Percentiles rank a stretch among this genome's conserved stretches.
Evolutionary conservation across 2,888 invertebrate genomes (phyloP).

Genomic region (Parnassius mnemosyne): DNA sequence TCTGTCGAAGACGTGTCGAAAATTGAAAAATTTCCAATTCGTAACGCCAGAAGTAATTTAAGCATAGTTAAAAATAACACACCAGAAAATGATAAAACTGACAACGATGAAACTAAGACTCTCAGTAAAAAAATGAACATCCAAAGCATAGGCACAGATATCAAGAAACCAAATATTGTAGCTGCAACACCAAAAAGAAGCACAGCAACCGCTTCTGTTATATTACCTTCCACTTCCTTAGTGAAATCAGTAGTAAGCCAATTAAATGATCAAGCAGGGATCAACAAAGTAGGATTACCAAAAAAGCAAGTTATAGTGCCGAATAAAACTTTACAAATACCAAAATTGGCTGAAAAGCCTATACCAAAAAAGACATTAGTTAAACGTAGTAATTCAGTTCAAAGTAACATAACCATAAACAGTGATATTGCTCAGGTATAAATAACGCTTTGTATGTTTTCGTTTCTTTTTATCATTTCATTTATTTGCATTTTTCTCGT

Average conservation of each 20-base stretch:
- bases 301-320: conserved; percentile 70
- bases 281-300: conserved; percentile 64
- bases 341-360: conserved; percentile 72
- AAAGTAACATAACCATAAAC: conserved; percentile 57
- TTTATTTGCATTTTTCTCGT: conserved; percentile 28
- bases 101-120: conserved; percentile 24
- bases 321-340: conserved; percentile 75
- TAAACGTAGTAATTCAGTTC: conserved; percentile 70
- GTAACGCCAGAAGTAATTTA: conserved; percentile 29
- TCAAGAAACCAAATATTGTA: conserved; percentile 67
- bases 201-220: conserved; percentile 43
- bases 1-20: conserved; percentile 62
- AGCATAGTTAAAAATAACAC: conserved; percentile 31
- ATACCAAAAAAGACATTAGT: conserved; percentile 70
- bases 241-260: conserved; percentile 69
- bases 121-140: conserved; percentile 37
- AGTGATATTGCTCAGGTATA: conserved; percentile 71
- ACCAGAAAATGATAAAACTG: conserved; percentile 7
- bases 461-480: conserved; percentile 34
- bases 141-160: conserved; percentile 35
- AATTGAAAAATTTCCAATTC: conserved; percentile 32
- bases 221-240: conserved; percentile 67
- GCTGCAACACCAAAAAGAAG: conserved; percentile 69
- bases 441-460: conserved; percentile 58
- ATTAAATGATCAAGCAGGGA: conserved; percentile 59